Base-by-base conservation (phyloP, 2,113 vertebrate species). In the Sinocyclocheilus grahami region DNA sequence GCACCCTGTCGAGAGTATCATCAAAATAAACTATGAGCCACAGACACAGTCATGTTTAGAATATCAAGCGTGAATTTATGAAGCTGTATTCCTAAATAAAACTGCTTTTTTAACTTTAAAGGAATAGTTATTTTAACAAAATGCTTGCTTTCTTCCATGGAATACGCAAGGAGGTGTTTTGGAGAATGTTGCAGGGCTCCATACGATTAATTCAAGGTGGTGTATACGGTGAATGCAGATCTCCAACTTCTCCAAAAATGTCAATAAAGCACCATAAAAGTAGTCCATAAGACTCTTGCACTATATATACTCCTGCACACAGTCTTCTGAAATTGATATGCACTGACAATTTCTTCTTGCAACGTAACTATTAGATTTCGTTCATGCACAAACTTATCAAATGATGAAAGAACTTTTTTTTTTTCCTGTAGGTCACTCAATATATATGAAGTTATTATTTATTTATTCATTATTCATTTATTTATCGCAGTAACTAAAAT, bases 1-100 rank as follows among this genome's bases (percentile, higher is more conserved):
- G 63, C 63, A 46, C 37, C 39, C 46, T 53, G 80, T 82, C 18
- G 18, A 53, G 63, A 71, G 48, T n/a, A 82, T 82, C 46, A 82
- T 82, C 63, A 71, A 82, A 82, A 82, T 33, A 53, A 71, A 82
- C 80, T 53, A 30, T 71, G 63, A 71, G 62, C 63, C 80, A 53
- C 24, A 82, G 80, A 53, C 46, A 11, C 27, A 53, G 80, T 48
- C 46, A 20, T 69, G 80, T 51, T 82, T 82, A 33, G 63, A 82
- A 82, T 71, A 71, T 53, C 63, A 82, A 48, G 24, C 18, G 6
- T 71, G 42, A 9, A 13, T 67, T 69, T 55, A 33, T 30, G 48
- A 78, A 30, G 27, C 76, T 55, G 51, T 51, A 2, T 78, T 78
- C 24, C 76, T 78, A 55, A 78, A 78, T 51, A 20, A 78, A 78